phyloP scores from a whole-genome alignment of 2,888 invertebrate genomes.

The Tetheella fluctuosa region DNA sequence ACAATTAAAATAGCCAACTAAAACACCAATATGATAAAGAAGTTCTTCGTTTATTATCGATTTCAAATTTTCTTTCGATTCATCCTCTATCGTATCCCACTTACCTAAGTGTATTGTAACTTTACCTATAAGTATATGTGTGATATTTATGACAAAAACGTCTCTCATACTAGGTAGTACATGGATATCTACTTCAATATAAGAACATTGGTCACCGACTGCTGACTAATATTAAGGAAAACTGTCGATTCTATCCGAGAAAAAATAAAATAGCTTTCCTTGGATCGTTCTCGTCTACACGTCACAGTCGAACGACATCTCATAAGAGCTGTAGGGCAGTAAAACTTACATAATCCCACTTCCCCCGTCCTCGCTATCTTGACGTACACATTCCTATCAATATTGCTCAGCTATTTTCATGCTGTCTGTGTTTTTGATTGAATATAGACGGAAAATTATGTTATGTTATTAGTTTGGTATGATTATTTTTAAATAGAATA shows the following conservation, averaged over 20 bases:
- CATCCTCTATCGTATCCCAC: no score
- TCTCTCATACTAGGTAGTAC: no score
- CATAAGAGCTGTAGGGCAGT: not conserved
- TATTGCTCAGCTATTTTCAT: conserved; percentile 27
- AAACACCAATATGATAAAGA: no score
- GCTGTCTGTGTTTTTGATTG: conserved; percentile 16
- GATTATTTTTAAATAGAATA: no score
- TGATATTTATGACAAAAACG: no score
- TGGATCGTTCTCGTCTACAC: not conserved
- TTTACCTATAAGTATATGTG: no score
- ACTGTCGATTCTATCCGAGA: not conserved
- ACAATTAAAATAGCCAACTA: no score
- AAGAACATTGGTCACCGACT: not conserved
- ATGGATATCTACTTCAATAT: not conserved
- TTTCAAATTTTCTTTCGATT: no score
- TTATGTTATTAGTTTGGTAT: not conserved
- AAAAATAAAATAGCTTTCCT: not conserved
- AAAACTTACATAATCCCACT: conserved; percentile 3
- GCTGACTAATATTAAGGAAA: conserved; percentile 6
- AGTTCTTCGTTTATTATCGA: no score
- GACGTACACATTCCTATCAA: conserved; percentile 24
- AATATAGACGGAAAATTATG: not conserved
- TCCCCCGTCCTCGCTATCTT: not conserved
- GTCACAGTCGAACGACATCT: conserved; percentile 6
- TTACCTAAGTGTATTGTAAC: no score